phyloP scores from a whole-genome alignment of 2,797 vertebrate species.

The Syncerus caffer region DNA sequence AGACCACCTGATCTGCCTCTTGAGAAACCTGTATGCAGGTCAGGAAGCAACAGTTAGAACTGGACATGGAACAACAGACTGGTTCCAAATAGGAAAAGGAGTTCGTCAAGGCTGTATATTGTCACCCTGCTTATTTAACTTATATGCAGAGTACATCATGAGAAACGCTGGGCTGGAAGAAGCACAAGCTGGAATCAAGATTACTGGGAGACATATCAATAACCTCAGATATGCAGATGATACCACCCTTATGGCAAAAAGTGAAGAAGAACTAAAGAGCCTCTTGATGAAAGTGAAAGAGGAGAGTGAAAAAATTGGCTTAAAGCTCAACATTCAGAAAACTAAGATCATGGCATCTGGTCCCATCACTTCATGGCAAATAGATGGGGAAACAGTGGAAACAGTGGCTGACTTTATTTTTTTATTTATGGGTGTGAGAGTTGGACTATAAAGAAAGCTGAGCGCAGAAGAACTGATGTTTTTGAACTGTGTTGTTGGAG shows the following conservation, averaged over 20 bases:
- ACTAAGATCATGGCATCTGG: neutral
- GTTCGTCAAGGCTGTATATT: neutral
- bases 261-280: neutral
- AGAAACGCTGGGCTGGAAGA: neutral
- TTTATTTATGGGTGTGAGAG: too few species aligned
- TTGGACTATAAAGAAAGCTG: neutral
- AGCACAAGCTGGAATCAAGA: neutral
- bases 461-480: rapidly evolving
- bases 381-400: neutral
- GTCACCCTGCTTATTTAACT: neutral
- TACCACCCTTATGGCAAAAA: neutral
- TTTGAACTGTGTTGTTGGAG: neutral
- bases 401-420: neutral
- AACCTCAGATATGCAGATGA: neutral
- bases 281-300: neutral
- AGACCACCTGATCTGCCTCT: neutral
- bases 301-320: neutral
- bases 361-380: neutral
- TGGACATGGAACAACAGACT: neutral
- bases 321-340: neutral
- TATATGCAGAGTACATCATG: neutral
- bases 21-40: neutral
- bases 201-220: neutral
- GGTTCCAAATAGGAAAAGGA: neutral
- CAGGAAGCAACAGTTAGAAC: neutral